phyloP scores from a whole-genome alignment of 1,140 invertebrate species.

The Aphaenogaster floridana region DNA sequence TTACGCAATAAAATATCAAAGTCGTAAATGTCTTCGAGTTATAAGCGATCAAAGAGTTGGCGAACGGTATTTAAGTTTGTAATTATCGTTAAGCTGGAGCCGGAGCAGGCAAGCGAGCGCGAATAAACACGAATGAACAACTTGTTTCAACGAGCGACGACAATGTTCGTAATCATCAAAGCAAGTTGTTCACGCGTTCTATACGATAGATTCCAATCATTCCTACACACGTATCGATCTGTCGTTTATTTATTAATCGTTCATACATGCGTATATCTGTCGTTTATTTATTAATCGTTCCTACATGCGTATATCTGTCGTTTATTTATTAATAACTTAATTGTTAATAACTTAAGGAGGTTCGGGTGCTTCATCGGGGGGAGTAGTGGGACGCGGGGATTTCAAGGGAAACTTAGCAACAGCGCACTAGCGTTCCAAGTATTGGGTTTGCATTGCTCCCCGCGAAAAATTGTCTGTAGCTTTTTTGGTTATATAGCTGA shows the following conservation, averaged over 20 bases:
- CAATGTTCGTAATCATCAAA: not conserved
- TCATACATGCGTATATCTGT: not conserved
- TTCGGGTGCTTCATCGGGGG: too few relatives aligned
- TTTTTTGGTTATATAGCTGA: too few relatives aligned
- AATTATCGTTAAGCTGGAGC: constrained; percentile 4
- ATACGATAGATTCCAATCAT: not conserved
- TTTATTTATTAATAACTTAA: not conserved
- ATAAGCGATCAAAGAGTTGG: constrained; percentile 4
- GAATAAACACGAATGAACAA: constrained; percentile 10
- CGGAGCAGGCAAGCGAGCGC: not conserved
- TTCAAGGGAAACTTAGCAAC: too few relatives aligned
- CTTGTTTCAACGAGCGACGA: not conserved
- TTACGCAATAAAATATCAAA: not conserved
- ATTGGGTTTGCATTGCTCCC: too few relatives aligned
- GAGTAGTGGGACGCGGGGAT: too few relatives aligned
- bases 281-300: not conserved
- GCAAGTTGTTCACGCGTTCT: not conserved
- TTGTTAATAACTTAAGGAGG: not conserved
- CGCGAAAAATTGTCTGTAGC: too few relatives aligned
- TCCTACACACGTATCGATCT: not conserved
- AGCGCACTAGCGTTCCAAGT: too few relatives aligned
- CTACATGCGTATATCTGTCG: too few relatives aligned
- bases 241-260: not conserved
- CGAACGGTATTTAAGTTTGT: constrained; percentile 3
- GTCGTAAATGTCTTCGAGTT: not conserved